These are phyloP conservation scores for Crocallis elinguaria DNA, from an alignment of 2,888 invertebrate genomes.

Conservation along the genomic window DNA sequence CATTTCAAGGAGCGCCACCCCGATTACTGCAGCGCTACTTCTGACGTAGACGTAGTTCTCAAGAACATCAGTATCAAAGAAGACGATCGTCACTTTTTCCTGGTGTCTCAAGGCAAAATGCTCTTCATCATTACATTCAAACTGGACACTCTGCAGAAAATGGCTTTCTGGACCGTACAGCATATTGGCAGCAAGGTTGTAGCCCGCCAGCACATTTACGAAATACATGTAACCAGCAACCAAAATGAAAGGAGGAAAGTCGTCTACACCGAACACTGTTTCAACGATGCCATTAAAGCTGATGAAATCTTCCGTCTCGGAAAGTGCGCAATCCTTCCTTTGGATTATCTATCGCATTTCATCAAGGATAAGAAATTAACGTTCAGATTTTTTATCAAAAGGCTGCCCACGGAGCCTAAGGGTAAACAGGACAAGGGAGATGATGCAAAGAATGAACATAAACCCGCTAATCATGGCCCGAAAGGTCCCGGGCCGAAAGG, in stretches of 20 bases:
- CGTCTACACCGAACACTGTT: conserved; percentile 69
- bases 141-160: conserved; percentile 66
- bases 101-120: conserved; percentile 60
- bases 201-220: conserved; percentile 69
- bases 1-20: conserved; percentile 73
- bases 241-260: conserved; percentile 62
- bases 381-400: conserved; percentile 66
- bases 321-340: conserved; percentile 68
- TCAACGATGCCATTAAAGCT: conserved; percentile 64
- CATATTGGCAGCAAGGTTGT: conserved; percentile 66
- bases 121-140: conserved; percentile 70
- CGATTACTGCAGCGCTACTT: conserved; percentile 52
- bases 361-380: conserved; percentile 60
- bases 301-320: conserved; percentile 67
- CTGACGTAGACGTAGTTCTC: conserved; percentile 62
- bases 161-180: conserved; percentile 71
- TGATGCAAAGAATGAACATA: conserved; percentile 28
- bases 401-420: conserved; percentile 38
- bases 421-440: conserved; percentile 25
- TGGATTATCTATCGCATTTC: conserved; percentile 60
- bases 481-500: conserved; percentile 47
- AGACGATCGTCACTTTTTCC: conserved; percentile 64
- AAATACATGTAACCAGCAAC: conserved; percentile 67
- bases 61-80: conserved; percentile 49
- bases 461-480: conserved; percentile 28